Base-by-base conservation (phyloP, 2,888 invertebrate species). In the Tolmerus cingulatus region DNA sequence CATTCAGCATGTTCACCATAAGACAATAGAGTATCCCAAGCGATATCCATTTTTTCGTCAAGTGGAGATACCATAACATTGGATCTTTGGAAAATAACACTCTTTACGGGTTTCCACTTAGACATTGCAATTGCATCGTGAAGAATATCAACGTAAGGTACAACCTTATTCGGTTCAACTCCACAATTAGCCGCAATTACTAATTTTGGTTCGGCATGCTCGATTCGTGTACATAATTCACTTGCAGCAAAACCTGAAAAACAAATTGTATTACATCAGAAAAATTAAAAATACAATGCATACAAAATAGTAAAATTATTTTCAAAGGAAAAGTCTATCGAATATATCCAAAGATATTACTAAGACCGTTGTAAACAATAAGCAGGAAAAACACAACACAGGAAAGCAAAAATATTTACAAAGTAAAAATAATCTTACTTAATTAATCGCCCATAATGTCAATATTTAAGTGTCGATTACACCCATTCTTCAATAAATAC, bases 121-220 rank as follows among this genome's bases (percentile, higher is more conserved):
- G 95, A 95, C 90, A 95, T 94, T 55, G 94, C 94, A 23, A 98
- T 93, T 0, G 98, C 98, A 27, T 91, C 91, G 87, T 92, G 93
- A 3, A 93, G 89, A 27, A 93, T 93, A 76, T 93, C 92, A 89
- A 91, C 88, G 89, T 91, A 93, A 0, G 92, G 92, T 51, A 98
- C 95, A 87, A 97, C 94, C 93, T 96, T 96, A 89, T 95, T 95
- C 0, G 98, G 98, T 92, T 98, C 98, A 14, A 98, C 94, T 1
- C 98, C 98, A 91, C 97, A 97, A 92, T 97, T 98, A 0, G 98
- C 97, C 0, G 97, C 96, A 46, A 98, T 96, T 40, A 98, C 95
- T 5, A 98, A 95, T 90, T 96, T 97, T 0, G 98, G 98, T 91
- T 97, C 95, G 0, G 96, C 96, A 91, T 98, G 98, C 90, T 97